Evolutionary conservation across 2,888 invertebrate species (phyloP).

Genomic region (Drosophila atripex): DNA sequence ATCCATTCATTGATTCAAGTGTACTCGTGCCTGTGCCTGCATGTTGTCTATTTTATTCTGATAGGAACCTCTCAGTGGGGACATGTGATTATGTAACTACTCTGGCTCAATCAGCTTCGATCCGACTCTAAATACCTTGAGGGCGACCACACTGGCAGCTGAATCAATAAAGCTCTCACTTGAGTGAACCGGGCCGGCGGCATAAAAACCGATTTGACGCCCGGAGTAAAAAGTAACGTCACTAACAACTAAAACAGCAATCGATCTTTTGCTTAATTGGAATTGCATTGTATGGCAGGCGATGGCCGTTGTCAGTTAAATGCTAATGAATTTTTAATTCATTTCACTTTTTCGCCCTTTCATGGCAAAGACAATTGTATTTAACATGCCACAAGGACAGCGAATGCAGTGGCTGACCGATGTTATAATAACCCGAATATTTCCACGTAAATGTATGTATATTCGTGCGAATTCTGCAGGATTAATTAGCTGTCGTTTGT

Average conservation of each 20-base stretch:
- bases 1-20: background rate
- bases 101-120: slow-evolving; percentile 37
- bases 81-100: slow-evolving; percentile 50
- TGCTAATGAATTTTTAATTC: slow-evolving; percentile 70
- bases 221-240: background rate
- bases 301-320: slow-evolving; percentile 41
- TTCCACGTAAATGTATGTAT: slow-evolving; percentile 9
- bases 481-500: slow-evolving; percentile 75
- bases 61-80: slow-evolving; percentile 5
- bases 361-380: slow-evolving; percentile 50
- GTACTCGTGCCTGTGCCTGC: slow-evolving; percentile 19
- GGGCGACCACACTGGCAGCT: slow-evolving; percentile 6
- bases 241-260: slow-evolving; percentile 30
- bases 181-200: slow-evolving; percentile 5
- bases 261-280: slow-evolving; percentile 41
- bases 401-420: slow-evolving; percentile 2
- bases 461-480: slow-evolving; percentile 18
- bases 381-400: slow-evolving; percentile 69
- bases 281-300: slow-evolving; percentile 38
- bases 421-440: slow-evolving; percentile 16
- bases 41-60: slow-evolving; percentile 40
- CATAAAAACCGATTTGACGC: slow-evolving; percentile 14
- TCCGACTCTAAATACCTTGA: slow-evolving; percentile 12
- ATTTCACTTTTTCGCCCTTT: slow-evolving; percentile 51
- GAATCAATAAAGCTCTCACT: slow-evolving; percentile 32